A percentile compares a stretch with the other conserved stretches of the same genome.
These are phyloP conservation scores for Rhopalosiphum maidis DNA, from an alignment of 1,140 invertebrate species.

Conservation along the genomic window DNA sequence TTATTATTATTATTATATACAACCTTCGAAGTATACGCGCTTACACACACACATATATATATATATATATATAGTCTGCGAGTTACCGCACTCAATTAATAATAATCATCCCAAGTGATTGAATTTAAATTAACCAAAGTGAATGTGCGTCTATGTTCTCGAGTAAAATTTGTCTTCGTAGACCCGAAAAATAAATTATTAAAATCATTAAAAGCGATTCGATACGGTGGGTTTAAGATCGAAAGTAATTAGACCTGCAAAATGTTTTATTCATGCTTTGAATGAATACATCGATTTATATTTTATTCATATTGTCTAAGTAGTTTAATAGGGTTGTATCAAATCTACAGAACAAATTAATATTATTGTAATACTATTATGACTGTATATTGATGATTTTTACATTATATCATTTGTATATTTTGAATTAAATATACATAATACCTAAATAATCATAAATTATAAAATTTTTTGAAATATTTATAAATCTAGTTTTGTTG, in stretches of 20 bases:
- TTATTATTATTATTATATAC: background rate
- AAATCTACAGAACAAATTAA: background rate
- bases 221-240: background rate
- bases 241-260: background rate
- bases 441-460: background rate
- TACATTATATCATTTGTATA: background rate
- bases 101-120: background rate
- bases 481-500: background rate
- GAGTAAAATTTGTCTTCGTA: background rate
- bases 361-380: background rate
- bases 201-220: constrained; percentile 1
- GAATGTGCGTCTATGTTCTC: background rate
- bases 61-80: too few relatives aligned
- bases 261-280: constrained; percentile 5
- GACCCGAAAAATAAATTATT: background rate
- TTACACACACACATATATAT: background rate
- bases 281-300: background rate
- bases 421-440: background rate
- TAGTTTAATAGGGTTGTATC: background rate
- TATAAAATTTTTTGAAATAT: background rate
- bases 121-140: background rate
- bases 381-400: background rate
- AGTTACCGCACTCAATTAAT: background rate
- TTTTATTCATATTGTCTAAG: background rate
- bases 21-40: background rate